Evolutionary conservation across 2,113 vertebrate species (phyloP).

Genomic region (Catagonus wagneri): DNA sequence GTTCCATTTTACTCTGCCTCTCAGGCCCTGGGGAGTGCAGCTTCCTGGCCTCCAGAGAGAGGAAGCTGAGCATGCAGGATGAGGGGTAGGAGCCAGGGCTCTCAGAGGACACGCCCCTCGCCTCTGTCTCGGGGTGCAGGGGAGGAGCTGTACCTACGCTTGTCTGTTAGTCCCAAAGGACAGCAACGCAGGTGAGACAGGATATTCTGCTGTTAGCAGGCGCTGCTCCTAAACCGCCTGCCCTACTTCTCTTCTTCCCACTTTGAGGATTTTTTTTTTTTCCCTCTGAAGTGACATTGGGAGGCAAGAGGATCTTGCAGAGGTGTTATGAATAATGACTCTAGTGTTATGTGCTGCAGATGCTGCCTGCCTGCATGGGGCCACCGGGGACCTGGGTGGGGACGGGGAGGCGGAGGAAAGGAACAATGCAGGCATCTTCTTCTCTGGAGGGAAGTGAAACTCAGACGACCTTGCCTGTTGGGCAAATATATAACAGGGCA

Average conservation of each 20-base stretch:
- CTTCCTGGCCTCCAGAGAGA: neutral
- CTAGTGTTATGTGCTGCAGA: neutral
- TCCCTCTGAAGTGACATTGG: neutral
- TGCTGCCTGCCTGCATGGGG: neutral
- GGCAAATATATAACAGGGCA: neutral
- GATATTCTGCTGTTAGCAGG: neutral
- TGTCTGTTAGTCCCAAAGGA: neutral
- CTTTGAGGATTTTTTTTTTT: neutral
- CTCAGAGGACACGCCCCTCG: neutral
- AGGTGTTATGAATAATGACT: neutral
- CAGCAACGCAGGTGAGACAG: neutral
- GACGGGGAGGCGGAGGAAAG: too few relatives aligned
- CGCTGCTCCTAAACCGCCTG: neutral
- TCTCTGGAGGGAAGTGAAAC: neutral
- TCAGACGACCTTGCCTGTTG: neutral
- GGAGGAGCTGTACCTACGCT: rapidly evolving
- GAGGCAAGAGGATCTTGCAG: neutral
- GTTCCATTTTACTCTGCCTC: neutral
- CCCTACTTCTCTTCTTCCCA: neutral
- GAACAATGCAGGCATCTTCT: neutral
- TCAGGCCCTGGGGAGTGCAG: neutral
- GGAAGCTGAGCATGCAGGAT: neutral
- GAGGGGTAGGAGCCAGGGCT: neutral
- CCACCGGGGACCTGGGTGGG: neutral
- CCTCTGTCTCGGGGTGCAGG: neutral